Percentiles rank a stretch among this genome's conserved stretches.
Evolutionary conservation across 2,113 vertebrate species (phyloP).

Genomic region (Pseudorhombus dupliciocellatus): DNA sequence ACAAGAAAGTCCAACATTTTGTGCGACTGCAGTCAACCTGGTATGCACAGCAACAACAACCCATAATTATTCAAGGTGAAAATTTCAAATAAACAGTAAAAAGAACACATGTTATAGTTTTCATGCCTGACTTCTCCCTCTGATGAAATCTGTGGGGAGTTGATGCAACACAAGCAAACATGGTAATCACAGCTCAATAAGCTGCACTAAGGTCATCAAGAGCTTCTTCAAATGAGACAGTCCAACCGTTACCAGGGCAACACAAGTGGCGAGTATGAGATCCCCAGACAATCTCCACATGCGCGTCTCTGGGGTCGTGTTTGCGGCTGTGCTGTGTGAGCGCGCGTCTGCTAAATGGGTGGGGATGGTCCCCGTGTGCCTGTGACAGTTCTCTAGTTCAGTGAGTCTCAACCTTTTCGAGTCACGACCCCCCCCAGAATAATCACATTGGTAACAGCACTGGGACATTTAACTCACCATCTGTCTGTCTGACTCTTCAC

Average conservation of each 20-base stretch:
- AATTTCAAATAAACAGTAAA: background rate
- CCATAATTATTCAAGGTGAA: too few relatives aligned
- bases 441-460: background rate
- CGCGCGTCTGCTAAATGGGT: slow-evolving; percentile 7
- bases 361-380: background rate
- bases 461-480: slow-evolving; percentile 9
- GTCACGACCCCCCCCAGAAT: background rate
- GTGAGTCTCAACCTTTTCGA: background rate
- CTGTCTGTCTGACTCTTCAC: slow-evolving; percentile 2
- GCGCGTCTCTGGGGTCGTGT: slow-evolving; percentile 15
- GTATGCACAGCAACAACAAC: too few relatives aligned
- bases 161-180: slow-evolving; percentile 40
- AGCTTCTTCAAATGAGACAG: slow-evolving; percentile 57
- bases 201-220: slow-evolving; percentile 58
- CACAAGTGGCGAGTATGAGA: slow-evolving; percentile 52
- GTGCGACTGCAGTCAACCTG: too few relatives aligned
- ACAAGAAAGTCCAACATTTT: too few relatives aligned
- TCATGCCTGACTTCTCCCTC: background rate
- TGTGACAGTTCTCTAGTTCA: slow-evolving; percentile 9
- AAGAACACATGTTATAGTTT: slow-evolving; percentile 12
- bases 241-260: slow-evolving; percentile 71
- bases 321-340: background rate
- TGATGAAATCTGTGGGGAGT: slow-evolving; percentile 38
- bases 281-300: slow-evolving; percentile 36
- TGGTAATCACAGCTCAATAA: slow-evolving; percentile 65